Evolutionary conservation across 30 jellyfish, hydroid and myxozoan species (phyloP), one percentile per base, ranked within the genome.

Genomic region (Clytia hemisphaerica): DNA sequence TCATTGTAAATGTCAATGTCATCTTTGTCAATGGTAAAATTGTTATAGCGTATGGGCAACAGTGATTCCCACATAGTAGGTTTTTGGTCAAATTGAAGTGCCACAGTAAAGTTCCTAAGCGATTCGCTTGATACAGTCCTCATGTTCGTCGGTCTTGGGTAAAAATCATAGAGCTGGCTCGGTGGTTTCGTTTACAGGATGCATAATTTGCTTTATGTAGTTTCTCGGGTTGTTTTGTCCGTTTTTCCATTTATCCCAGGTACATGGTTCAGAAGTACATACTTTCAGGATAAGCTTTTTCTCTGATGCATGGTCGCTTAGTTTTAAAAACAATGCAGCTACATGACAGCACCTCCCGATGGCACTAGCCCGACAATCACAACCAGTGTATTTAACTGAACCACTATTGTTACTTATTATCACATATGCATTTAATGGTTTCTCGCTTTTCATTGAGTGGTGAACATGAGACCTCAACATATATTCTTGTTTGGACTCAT

Each of bases 31-130:
- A 58, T 18, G 15, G 27, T 24, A 58, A 58, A 58, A 58, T 58
- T 24, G 15, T 22, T n/a, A 58, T 58, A 58, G 15, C 15, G 6
- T 4, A 4, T 18, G 59, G 9, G 59, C 9, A 58, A 28, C 18
- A 58, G 9, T 18, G 72, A 24, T 58, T 58, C 72, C 72, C 72
- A 58, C 72, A 58, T 10, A 7, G 72, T 4, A 54, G 32, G 10
- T 58, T 58, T 9, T n/a, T 42, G 53, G n/a, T 42, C 12, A 12
- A 42, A 9, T 9, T 42, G n/a, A 42, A n/a, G 12, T 12, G 53
- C n/a, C n/a, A n/a, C n/a, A n/a, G n/a, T n/a, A n/a, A n/a, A n/a
- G n/a, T n/a, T n/a, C n/a, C n/a, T n/a, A n/a, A n/a, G n/a, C n/a
- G n/a, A n/a, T n/a, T n/a, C n/a, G n/a, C n/a, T n/a, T n/a, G n/a